phyloP scores from a whole-genome alignment of 2,113 vertebrate genomes.

The Pyxicephalus adspersus region DNA sequence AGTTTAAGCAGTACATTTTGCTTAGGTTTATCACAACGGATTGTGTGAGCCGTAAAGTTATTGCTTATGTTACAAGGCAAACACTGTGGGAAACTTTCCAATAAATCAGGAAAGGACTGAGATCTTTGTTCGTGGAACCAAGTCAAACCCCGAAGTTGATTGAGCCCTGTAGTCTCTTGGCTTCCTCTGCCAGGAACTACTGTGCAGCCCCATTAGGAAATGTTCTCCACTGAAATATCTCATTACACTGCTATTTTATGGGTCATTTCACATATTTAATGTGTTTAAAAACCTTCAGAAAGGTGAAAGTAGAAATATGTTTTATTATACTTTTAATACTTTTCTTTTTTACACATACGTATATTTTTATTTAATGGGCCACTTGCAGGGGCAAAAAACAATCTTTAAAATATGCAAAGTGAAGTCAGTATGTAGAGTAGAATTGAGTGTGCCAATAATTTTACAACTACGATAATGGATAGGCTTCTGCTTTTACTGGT shows the following conservation, averaged over 20 bases:
- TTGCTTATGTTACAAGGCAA: constrained; percentile 44
- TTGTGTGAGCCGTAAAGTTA: constrained; percentile 43
- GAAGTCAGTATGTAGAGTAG: constrained; percentile 33
- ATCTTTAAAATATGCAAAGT: constrained; percentile 28
- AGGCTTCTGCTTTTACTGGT: background rate
- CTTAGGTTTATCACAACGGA: constrained; percentile 20
- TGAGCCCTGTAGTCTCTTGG: constrained; percentile 65
- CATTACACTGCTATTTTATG: constrained; percentile 77
- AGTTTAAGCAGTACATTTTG: constrained; percentile 13
- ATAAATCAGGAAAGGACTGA: constrained; percentile 57
- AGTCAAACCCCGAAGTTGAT: constrained; percentile 67
- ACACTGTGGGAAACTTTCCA: constrained; percentile 60
- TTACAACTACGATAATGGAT: background rate
- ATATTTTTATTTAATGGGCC: constrained; percentile 63
- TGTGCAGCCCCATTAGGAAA: constrained; percentile 73
- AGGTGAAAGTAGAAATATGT: constrained; percentile 63
- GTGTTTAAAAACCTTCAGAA: constrained; percentile 72
- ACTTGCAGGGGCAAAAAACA: constrained; percentile 54
- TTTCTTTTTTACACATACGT: too few relatives aligned
- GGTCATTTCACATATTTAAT: constrained; percentile 80
- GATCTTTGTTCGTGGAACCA: constrained; percentile 62
- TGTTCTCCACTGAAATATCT: constrained; percentile 69
- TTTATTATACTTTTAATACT: constrained; percentile 63
- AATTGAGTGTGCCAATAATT: background rate
- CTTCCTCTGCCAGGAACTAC: constrained; percentile 77